These are phyloP conservation scores for Aricia artaxerxes DNA, from an alignment of 2,888 invertebrate species.

Conservation along the genomic window DNA sequence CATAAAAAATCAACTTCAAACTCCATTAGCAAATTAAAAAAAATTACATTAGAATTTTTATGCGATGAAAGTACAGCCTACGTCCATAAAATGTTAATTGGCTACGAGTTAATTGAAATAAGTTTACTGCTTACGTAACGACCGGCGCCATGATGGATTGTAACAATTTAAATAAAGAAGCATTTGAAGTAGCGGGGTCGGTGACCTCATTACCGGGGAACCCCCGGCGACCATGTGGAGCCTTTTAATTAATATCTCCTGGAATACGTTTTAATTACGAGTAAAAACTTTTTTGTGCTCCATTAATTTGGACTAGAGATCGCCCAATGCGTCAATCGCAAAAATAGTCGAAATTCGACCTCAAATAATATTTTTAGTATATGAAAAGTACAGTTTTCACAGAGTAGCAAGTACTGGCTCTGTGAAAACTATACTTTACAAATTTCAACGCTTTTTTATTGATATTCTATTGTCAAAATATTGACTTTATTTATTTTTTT, in stretches of 20 bases:
- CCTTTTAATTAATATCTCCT: constrained; percentile 19
- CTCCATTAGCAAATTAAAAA: neutral
- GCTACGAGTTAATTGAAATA: constrained; percentile 15
- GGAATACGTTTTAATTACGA: neutral
- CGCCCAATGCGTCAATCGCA: too few relatives aligned
- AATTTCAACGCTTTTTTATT: too few relatives aligned
- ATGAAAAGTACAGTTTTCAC: too few relatives aligned
- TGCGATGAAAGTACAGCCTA: neutral
- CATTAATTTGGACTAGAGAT: too few relatives aligned
- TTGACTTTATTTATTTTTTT: too few relatives aligned
- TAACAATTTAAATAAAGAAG: constrained; percentile 31
- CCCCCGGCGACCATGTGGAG: neutral
- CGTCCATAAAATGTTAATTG: constrained; percentile 9
- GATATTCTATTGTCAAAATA: too few relatives aligned
- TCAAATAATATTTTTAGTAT: too few relatives aligned
- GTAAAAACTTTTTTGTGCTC: neutral
- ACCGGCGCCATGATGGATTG: constrained; percentile 28
- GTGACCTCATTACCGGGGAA: constrained; percentile 22
- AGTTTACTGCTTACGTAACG: constrained; percentile 2
- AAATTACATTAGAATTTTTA: neutral
- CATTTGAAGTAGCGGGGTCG: constrained; percentile 10
- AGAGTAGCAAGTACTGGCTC: too few relatives aligned
- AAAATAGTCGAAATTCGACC: too few relatives aligned
- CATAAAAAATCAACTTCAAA: neutral
- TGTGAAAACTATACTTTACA: too few relatives aligned